Base-by-base conservation (phyloP, 2,797 vertebrate genomes). In the Falco biarmicus region DNA sequence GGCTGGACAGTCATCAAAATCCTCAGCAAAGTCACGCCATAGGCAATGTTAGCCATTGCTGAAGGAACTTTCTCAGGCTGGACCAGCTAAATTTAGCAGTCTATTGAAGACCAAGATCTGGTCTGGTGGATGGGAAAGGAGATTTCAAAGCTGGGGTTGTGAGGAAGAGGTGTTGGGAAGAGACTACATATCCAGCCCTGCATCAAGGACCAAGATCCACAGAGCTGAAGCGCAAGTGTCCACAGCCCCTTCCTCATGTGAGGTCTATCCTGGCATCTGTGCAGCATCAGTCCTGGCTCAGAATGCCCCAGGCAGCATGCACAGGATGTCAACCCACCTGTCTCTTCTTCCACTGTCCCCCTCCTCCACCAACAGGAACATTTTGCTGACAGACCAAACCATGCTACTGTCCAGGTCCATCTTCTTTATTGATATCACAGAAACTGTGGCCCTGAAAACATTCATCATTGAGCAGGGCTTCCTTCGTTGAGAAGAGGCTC, bases 351-450 rank as follows among this genome's bases (percentile, higher is more conserved):
- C 47, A 25, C n/a, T 34, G 18, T 50, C 17, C 47, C 11, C 22
- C 3, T 5, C 10, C 39, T 71, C 50, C 54, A 61, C 51, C 54
- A 48, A 4, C 59, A 51, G 47, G 26, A 71, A 14, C 0, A 0
- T 32, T 63, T 74, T 77, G 31, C 41, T 39, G 43, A 16, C 3
- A 8, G 41, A 70, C 24, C 48, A 70, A 91, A 65, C 69, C 32
- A 10, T 18, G 16, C 16, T n/a, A 25, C 21, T 60, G 51, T 71
- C 57, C 61, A 41, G 28, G 37, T 75, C 37, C 32, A n/a, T 83
- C 28, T 75, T 54, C 48, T 45, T 75, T 84, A 39, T 20, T 68
- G 18, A 8, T 50, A 17, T 70, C 60, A 32, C 29, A 74, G 69
- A 82, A 76, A 37, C 43, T n/a, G 20, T 31, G 32, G 14, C 39